These are phyloP conservation scores for Melieria picta DNA, from an alignment of 2,888 invertebrate genomes.

Conservation along the genomic window DNA sequence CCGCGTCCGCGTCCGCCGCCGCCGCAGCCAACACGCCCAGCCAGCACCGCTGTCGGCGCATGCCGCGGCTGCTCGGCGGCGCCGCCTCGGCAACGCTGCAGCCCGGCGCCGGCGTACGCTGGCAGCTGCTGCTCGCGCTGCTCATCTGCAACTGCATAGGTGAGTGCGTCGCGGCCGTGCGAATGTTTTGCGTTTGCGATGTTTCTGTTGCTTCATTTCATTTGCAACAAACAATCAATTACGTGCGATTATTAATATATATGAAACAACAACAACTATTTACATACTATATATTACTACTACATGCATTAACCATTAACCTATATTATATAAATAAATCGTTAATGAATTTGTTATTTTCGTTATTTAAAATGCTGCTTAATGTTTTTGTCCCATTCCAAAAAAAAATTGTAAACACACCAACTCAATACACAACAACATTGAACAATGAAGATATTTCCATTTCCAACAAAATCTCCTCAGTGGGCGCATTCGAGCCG, in stretches of 20 bases:
- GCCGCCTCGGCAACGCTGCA: slow-evolving; percentile 32
- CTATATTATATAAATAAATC: background rate
- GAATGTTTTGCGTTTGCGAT: slow-evolving; percentile 1
- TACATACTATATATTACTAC: background rate
- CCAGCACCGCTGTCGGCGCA: slow-evolving; percentile 18
- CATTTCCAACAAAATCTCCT: slow-evolving; percentile 62
- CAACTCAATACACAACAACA: slow-evolving; percentile 37
- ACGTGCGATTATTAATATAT: slow-evolving; percentile 1
- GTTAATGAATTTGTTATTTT: background rate
- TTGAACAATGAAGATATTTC: slow-evolving; percentile 58
- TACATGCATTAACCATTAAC: no score
- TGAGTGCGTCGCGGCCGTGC: slow-evolving; percentile 47
- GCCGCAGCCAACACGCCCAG: background rate
- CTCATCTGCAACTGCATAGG: slow-evolving; percentile 63
- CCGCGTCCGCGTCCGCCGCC: background rate
- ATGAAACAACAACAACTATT: background rate
- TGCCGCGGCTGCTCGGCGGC: slow-evolving; percentile 32
- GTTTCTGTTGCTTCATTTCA: slow-evolving; percentile 27
- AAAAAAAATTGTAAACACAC: slow-evolving; percentile 20
- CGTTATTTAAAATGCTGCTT: background rate
- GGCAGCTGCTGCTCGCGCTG: slow-evolving; percentile 57
- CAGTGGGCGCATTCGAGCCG: slow-evolving; percentile 76
- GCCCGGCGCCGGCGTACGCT: slow-evolving; percentile 46
- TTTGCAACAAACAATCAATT: slow-evolving; percentile 19
- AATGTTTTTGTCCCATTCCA: background rate